These are phyloP conservation scores for Tenthredo notha DNA, from an alignment of 2,888 invertebrate genomes.

Conservation along the genomic window DNA sequence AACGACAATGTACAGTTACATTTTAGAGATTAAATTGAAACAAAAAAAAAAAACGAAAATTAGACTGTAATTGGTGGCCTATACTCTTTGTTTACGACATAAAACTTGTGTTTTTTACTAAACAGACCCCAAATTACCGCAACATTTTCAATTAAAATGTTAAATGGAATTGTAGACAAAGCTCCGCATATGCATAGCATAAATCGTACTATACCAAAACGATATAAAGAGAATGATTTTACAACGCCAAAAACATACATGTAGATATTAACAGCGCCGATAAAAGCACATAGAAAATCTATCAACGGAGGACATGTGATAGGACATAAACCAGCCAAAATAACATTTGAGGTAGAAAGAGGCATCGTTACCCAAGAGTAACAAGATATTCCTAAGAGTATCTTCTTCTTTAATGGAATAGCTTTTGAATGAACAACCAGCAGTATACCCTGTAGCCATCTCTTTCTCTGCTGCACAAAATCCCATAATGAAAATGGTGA, in stretches of 20 bases:
- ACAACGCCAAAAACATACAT: slow-evolving; percentile 99
- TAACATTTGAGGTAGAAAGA: slow-evolving; percentile 92
- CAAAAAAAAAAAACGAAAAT: neutral
- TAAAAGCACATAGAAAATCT: slow-evolving; percentile 93
- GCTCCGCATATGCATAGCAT: slow-evolving; percentile 91
- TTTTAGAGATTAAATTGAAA: neutral
- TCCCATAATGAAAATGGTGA: slow-evolving; percentile 97
- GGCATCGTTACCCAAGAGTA: slow-evolving; percentile 99
- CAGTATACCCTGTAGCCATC: slow-evolving; percentile 96
- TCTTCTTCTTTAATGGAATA: slow-evolving; percentile 89
- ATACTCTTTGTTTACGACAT: slow-evolving; percentile 96
- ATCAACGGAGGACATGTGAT: slow-evolving; percentile 91
- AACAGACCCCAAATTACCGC: slow-evolving; percentile 97
- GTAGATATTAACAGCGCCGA: slow-evolving; percentile 96
- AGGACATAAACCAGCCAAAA: slow-evolving; percentile 92
- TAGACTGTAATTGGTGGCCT: slow-evolving; percentile 81
- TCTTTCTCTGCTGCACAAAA: slow-evolving; percentile 96
- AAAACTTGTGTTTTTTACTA: slow-evolving; percentile 97
- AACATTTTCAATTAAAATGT: slow-evolving; percentile 95
- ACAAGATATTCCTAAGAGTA: slow-evolving; percentile 92
- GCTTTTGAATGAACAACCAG: slow-evolving; percentile 92
- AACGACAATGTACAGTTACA: slow-evolving; percentile 1
- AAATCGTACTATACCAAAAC: slow-evolving; percentile 90
- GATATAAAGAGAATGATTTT: slow-evolving; percentile 94
- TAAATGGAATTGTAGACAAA: slow-evolving; percentile 94